A percentile compares a stretch with the other conserved stretches of the same genome.
Evolutionary conservation across 2,797 vertebrate species (phyloP).

Genomic region (Potorous gilbertii): DNA sequence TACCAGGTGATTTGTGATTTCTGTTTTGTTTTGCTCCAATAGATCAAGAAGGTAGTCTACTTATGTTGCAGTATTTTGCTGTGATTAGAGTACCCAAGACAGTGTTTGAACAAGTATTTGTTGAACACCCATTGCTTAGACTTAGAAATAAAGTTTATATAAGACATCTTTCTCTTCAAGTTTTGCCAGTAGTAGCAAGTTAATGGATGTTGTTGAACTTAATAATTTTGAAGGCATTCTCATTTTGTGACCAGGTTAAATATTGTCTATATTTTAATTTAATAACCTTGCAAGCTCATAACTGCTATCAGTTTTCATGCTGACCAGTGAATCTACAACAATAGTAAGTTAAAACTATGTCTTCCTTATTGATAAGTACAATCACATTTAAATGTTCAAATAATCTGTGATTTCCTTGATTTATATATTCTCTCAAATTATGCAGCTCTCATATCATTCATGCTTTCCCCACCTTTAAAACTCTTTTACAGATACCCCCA

Average conservation of each 20-base stretch:
- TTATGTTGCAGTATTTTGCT: background rate
- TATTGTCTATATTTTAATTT: background rate
- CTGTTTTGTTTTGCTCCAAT: background rate
- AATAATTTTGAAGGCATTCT: background rate
- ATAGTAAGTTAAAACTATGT: background rate
- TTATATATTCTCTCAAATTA: background rate
- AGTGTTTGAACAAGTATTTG: background rate
- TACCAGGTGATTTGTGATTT: background rate
- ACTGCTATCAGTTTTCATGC: no score
- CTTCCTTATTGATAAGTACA: background rate
- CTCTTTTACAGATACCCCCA: background rate
- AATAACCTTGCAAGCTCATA: no score
- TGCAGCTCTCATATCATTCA: background rate
- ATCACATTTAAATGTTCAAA: background rate
- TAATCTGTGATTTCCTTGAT: background rate
- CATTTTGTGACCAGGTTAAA: background rate
- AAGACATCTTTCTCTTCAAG: background rate
- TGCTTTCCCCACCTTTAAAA: background rate
- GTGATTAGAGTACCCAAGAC: background rate
- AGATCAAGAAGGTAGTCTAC: background rate
- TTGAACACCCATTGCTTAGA: background rate
- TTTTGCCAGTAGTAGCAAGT: background rate
- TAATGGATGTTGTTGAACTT: background rate
- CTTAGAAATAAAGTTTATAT: background rate
- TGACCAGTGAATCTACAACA: no score